These are phyloP conservation scores for Parambassis ranga DNA, from an alignment of 2,797 vertebrate species.

Conservation along the genomic window DNA sequence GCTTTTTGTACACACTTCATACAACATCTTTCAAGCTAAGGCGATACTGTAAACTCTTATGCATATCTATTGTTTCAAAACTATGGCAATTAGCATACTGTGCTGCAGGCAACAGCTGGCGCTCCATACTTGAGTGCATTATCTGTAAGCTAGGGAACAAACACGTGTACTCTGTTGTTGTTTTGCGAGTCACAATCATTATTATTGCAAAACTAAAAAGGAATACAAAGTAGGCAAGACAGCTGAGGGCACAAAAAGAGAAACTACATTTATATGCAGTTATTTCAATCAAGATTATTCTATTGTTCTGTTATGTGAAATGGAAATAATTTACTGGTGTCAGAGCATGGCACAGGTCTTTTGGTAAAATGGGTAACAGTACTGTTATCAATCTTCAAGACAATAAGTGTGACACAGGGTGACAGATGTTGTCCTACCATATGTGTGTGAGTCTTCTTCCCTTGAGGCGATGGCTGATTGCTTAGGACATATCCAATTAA, in stretches of 20 bases:
- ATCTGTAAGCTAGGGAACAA: slow-evolving; percentile 62
- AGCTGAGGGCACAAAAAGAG: slow-evolving; percentile 31
- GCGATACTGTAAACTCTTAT: slow-evolving; percentile 32
- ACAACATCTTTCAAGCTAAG: slow-evolving; percentile 1
- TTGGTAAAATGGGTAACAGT: slow-evolving; percentile 11
- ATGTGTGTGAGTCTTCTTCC: not conserved
- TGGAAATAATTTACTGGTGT: slow-evolving; percentile 10
- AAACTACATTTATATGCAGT: slow-evolving; percentile 34
- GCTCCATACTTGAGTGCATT: slow-evolving; percentile 60
- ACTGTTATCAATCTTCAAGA: not conserved
- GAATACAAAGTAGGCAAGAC: slow-evolving; percentile 35
- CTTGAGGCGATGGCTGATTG: not conserved
- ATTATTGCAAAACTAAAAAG: slow-evolving; percentile 62
- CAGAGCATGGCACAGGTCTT: slow-evolving; percentile 8
- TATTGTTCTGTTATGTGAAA: slow-evolving; percentile 4
- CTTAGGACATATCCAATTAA: not conserved
- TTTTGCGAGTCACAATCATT: slow-evolving; percentile 63
- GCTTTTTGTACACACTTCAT: not conserved
- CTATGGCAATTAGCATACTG: slow-evolving; percentile 64
- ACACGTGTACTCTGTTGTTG: slow-evolving; percentile 62
- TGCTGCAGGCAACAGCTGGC: slow-evolving; percentile 69
- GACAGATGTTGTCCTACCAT: no score
- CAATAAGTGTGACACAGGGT: not conserved
- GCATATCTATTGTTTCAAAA: slow-evolving; percentile 50
- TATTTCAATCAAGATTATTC: slow-evolving; percentile 19